phyloP scores from a whole-genome alignment of 2,113 vertebrate genomes.

The Embiotoca jacksoni region DNA sequence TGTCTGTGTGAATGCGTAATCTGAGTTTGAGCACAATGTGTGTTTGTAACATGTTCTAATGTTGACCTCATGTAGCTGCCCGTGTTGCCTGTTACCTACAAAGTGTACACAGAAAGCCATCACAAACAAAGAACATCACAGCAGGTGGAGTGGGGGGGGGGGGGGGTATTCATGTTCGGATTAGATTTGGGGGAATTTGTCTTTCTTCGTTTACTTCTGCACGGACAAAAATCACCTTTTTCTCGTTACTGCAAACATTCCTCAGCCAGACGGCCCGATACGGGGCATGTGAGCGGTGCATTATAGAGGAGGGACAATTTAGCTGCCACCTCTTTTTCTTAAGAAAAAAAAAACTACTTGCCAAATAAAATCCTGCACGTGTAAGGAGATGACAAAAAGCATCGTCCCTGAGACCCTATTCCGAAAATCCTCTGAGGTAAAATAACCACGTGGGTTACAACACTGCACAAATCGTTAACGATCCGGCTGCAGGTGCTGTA shows the following conservation, averaged over 20 bases:
- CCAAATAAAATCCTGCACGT: slow-evolving; percentile 1
- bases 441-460: neutral
- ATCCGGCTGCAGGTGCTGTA: slow-evolving; percentile 30
- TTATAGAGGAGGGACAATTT: neutral
- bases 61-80: slow-evolving; percentile 70
- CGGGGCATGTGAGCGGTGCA: slow-evolving; percentile 11
- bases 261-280: neutral
- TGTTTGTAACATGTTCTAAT: slow-evolving; percentile 48
- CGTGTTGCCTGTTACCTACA: slow-evolving; percentile 73
- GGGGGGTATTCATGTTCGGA: neutral
- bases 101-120: slow-evolving; percentile 64
- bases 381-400: slow-evolving; percentile 6
- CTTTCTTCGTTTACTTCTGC: slow-evolving; percentile 22
- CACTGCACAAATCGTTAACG: neutral
- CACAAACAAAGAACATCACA: slow-evolving; percentile 32
- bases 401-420: slow-evolving; percentile 21
- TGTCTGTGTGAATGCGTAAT: slow-evolving; percentile 5
- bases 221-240: slow-evolving; percentile 17
- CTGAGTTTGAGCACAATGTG: neutral
- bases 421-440: slow-evolving; percentile 42
- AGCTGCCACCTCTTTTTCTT: slow-evolving; percentile 24
- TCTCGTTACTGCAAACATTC: slow-evolving; percentile 65
- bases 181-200: slow-evolving; percentile 19
- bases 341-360: neutral
- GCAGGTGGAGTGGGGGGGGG: neutral